Percentiles rank a stretch among this genome's conserved stretches.
phyloP scores from a whole-genome alignment of 2,888 invertebrate genomes.

The Maniola hyperantus region DNA sequence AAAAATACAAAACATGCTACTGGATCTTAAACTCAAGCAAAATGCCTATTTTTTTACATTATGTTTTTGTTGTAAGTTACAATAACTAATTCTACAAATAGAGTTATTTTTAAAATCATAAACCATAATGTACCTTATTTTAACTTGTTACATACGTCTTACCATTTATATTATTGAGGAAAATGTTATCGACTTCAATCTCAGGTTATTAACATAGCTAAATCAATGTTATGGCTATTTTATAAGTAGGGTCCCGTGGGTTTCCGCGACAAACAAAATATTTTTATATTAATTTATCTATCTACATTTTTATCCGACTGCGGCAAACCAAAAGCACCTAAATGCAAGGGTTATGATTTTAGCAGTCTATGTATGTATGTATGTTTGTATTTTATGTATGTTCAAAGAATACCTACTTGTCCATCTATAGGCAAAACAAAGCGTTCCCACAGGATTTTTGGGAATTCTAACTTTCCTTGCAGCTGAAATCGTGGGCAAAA shows the following conservation, averaged over 20 bases:
- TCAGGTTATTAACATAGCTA: constrained; percentile 15
- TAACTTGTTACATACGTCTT: background rate
- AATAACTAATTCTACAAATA: background rate
- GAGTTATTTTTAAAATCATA: background rate
- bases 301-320: background rate
- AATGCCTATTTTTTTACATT: background rate
- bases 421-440: too few relatives aligned
- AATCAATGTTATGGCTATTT: constrained; percentile 22
- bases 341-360: too few relatives aligned
- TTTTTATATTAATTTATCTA: background rate
- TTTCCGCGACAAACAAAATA: background rate
- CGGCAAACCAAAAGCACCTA: too few relatives aligned
- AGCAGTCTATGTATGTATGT: too few relatives aligned
- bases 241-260: constrained; percentile 4
- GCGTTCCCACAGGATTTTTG: too few relatives aligned
- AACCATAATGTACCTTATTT: background rate
- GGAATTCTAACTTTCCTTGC: too few relatives aligned
- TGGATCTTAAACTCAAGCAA: background rate
- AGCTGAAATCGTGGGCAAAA: too few relatives aligned
- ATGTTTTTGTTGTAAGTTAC: background rate
- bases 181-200: constrained; percentile 21
- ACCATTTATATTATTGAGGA: constrained; percentile 3
- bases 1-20: background rate
- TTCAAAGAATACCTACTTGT: too few relatives aligned
- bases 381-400: too few relatives aligned